Base-by-base conservation (phyloP, 2,888 invertebrate species). In the Eubasilissa splendida region DNA sequence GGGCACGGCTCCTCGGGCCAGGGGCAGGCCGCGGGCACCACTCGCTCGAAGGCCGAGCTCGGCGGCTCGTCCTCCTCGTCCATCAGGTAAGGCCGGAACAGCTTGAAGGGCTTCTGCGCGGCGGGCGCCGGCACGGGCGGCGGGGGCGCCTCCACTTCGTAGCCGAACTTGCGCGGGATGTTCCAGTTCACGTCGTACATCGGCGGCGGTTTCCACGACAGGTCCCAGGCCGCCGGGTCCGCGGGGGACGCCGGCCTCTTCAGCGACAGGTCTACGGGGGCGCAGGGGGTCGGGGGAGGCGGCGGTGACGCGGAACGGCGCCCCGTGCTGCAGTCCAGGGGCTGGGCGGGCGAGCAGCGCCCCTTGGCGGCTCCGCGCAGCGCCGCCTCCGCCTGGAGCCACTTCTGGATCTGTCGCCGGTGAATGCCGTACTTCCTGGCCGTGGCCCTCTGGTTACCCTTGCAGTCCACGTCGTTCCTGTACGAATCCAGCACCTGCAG, bases 381-480 rank as follows among this genome's bases (percentile, higher is more conserved):
- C 87, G 94, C 94, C 82, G 93, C 92, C 88, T 96, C 96, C 86
- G 95, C 95, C 89, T 96, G 96, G 84, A 97, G 90, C 96, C 96
- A 97, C 91, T 97, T 96, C 89, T 97, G 96, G 85, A 97, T 96
- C 88, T 97, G 96, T 81, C 96, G 92, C 80, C 96, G 92, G 88
- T 97, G 96, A 84, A 97, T 96, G 80, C 96, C 95, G 88, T 96
- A 97, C 88, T 97, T 97, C 86, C 96, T 92, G 82, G 96, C 96
- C 22, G 96, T 97, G 3, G 96, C 96, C 76, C 96, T 92, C 88
- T 96, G 96, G 88, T 96, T 97, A 75, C 96, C 96, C 86, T 96
- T 95, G 88, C 96, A 96, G 87, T 96, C 96, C 65, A 94, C 92
- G 87, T 97, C 96, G 85, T 94, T 93, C 84, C 96, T 92, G 88